Percentiles rank a stretch among this genome's conserved stretches.
Evolutionary conservation across 37 sponge, comb jelly and placozoan genomes (phyloP).

Genomic region (Chondrilla cf. caribensis): DNA sequence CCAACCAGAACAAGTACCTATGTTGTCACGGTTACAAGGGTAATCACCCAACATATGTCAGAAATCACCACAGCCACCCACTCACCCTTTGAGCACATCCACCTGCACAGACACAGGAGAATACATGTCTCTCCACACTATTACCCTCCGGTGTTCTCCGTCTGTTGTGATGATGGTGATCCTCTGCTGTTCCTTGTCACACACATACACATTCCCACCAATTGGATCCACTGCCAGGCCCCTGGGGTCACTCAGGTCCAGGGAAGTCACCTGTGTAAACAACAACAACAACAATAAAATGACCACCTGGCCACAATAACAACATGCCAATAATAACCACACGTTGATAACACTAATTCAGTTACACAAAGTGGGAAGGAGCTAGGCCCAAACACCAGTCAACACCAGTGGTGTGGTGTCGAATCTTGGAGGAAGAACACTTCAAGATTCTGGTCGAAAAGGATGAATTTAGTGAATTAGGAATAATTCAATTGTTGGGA

Average conservation of each 20-base stretch:
- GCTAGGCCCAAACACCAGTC: no score
- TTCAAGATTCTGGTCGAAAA: no score
- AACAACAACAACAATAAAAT: no score
- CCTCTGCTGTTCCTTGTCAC: background rate
- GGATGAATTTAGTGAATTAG: no score
- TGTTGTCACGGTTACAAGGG: background rate
- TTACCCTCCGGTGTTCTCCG: background rate
- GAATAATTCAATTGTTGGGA: no score
- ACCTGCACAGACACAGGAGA: background rate
- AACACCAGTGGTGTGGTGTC: no score
- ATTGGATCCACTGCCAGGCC: conserved; percentile 13
- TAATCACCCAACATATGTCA: background rate
- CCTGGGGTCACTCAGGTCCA: background rate
- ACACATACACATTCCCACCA: background rate
- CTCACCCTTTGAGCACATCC: background rate
- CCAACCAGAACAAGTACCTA: conserved; percentile 24
- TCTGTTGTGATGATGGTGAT: background rate
- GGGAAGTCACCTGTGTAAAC: background rate
- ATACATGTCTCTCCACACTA: background rate
- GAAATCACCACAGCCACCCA: background rate
- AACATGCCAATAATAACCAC: no score
- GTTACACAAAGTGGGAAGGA: no score
- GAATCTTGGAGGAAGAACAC: no score
- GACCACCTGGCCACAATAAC: no score
- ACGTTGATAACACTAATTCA: no score